Evolutionary conservation across 2,797 vertebrate species (phyloP), one percentile per base, ranked within the genome.

Genomic region (Distichodus sexfasciatus): DNA sequence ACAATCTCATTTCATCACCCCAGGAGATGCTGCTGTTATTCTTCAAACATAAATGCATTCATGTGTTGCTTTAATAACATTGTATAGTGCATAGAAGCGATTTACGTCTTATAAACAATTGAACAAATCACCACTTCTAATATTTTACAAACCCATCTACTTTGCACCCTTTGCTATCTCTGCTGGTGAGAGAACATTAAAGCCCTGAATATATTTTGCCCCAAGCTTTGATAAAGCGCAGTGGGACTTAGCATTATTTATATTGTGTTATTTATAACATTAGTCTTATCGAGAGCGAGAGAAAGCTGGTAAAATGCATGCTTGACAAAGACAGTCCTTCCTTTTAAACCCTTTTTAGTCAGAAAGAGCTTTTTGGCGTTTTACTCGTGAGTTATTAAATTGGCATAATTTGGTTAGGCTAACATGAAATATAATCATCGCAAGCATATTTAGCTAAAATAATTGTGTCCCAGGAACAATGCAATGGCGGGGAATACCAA

Each of bases 231-330:
- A 48, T 48, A 29, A 44, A 9, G 28, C 31, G 28, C 28, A 19
- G 35, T 43, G 57, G 29, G 8, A 44, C 26, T 26, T 62, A n/a
- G 48, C 28, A 62, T 70, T 70, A 70, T 70, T 70, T 70, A 70
- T 44, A 54, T 14, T 28, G 6, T 19, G 10, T 43, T 69, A 53
- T 69, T 69, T 43, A 61, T 61, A 69, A 38, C 54, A 3, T 9
- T 51, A 4, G 26, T 9, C 4, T 60, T 29, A 51, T 35, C 17
- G 43, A 19, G 17, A 29, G 24, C 0, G 8, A 14, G 24, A 12
- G 29, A 28, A 55, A 54, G 21, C 10, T 28, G 26, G 19, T 33
- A 14, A 47, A 24, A 40, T 48, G 24, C 28, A 48, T 29, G 7
- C 54, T 36, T 50, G 23, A 47, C 21, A 21, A 26, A 29, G 11